phyloP scores from a whole-genome alignment of 1,140 invertebrate genomes.

The Solen grandis region DNA sequence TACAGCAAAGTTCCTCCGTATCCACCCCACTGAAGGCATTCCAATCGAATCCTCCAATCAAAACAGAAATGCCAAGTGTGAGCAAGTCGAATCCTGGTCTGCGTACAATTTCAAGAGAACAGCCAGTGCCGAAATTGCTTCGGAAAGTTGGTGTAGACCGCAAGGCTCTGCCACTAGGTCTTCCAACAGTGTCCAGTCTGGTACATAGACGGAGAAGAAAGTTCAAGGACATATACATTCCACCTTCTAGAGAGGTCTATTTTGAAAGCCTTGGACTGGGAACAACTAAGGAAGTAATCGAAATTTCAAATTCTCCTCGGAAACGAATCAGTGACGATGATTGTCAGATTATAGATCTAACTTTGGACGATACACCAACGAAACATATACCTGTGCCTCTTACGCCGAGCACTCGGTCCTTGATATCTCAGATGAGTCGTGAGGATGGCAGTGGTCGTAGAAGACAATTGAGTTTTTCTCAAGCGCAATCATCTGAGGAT shows the following conservation, averaged over 20 bases:
- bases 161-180: conserved; percentile 36
- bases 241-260: conserved; percentile 30
- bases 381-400: conserved; percentile 8
- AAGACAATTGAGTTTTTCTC: conserved; percentile 37
- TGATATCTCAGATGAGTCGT: conserved; percentile 36
- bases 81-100: too few relatives aligned
- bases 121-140: conserved; percentile 32
- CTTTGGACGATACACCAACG: conserved; percentile 21
- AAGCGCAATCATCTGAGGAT: neutral
- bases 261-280: conserved; percentile 40
- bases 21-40: too few relatives aligned
- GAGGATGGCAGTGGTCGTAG: conserved; percentile 26
- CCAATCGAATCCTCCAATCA: too few relatives aligned
- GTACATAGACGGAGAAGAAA: neutral
- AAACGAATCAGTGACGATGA: conserved; percentile 40
- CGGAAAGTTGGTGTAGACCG: conserved; percentile 45
- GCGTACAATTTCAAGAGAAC: too few relatives aligned
- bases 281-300: conserved; percentile 15
- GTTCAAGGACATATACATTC: conserved; percentile 39
- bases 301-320: conserved; percentile 27
- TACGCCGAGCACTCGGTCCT: conserved; percentile 25
- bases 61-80: too few relatives aligned
- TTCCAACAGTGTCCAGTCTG: conserved; percentile 1
- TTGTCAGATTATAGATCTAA: conserved; percentile 45
- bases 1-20: too few relatives aligned